Evolutionary conservation across 2,113 vertebrate species (phyloP).

Genomic region (Mesembrinibis cayennensis): DNA sequence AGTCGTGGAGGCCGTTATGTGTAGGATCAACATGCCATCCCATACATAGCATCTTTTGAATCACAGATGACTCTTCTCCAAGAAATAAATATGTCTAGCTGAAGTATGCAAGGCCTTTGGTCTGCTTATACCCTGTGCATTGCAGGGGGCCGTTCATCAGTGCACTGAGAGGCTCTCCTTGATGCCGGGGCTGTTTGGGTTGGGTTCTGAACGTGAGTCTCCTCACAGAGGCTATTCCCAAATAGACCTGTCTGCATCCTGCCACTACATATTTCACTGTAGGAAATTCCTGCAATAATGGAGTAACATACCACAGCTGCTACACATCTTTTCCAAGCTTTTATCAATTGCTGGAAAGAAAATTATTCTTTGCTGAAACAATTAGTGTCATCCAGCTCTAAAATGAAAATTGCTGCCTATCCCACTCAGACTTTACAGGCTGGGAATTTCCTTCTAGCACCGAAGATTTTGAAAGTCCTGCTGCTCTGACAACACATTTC

Average conservation of each 20-base stretch:
- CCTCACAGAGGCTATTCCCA: background rate
- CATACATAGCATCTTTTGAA: background rate
- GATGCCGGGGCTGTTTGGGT: rapidly evolving
- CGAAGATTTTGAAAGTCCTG: background rate
- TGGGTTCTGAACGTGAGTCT: background rate
- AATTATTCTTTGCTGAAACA: constrained; percentile 3
- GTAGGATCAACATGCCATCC: background rate
- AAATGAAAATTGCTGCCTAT: constrained; percentile 5
- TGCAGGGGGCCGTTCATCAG: rapidly evolving
- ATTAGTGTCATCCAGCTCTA: background rate
- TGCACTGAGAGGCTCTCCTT: background rate
- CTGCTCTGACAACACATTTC: background rate
- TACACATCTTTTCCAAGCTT: background rate
- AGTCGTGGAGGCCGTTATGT: background rate
- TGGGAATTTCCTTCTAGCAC: background rate
- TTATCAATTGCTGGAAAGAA: background rate
- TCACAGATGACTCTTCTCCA: background rate
- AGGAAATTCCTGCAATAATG: background rate
- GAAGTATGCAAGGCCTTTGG: background rate
- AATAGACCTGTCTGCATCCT: background rate
- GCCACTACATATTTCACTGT: background rate
- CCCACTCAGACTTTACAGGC: background rate
- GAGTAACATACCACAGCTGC: background rate
- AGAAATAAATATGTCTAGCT: background rate
- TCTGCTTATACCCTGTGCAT: background rate